These are phyloP conservation scores for Seriola quinqueradiata DNA, from an alignment of 2,113 vertebrate genomes.

Conservation along the genomic window DNA sequence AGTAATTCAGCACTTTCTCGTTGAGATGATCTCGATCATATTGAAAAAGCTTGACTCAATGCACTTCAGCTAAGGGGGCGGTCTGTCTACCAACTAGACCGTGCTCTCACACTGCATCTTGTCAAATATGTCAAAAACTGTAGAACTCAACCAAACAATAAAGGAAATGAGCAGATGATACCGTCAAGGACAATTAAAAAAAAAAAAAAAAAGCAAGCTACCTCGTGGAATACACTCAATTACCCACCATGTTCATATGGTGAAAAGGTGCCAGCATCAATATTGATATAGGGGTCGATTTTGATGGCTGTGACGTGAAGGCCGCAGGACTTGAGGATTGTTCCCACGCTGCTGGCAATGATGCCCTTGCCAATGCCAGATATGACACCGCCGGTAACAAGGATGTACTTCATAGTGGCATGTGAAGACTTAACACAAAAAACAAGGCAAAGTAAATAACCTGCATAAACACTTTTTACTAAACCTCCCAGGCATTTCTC, in stretches of 20 bases:
- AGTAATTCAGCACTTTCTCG: background rate
- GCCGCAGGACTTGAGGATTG: constrained; percentile 97
- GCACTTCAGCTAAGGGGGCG: too few species aligned
- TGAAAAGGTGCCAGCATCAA: constrained; percentile 97
- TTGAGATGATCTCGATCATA: background rate
- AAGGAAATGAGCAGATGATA: too few species aligned
- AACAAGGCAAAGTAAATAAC: background rate
- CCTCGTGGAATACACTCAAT: background rate
- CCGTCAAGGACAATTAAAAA: background rate
- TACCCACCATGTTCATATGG: constrained; percentile 94
- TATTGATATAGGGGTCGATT: constrained; percentile 98
- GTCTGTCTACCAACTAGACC: too few species aligned
- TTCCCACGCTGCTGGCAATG: constrained; percentile 97
- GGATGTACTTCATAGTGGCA: constrained; percentile 94
- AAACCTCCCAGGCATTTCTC: too few species aligned
- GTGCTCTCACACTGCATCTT: background rate
- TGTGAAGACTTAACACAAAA: constrained; percentile 13
- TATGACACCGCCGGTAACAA: constrained; percentile 97
- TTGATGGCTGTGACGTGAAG: constrained; percentile 97
- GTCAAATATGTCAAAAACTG: constrained; percentile 1
- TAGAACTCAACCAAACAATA: background rate
- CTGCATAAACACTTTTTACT: background rate
- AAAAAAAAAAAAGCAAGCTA: background rate
- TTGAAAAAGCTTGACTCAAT: background rate
- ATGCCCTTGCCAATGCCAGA: constrained; percentile 98